phyloP scores from a whole-genome alignment of 2,888 invertebrate species.

The Hyposoter didymator region DNA sequence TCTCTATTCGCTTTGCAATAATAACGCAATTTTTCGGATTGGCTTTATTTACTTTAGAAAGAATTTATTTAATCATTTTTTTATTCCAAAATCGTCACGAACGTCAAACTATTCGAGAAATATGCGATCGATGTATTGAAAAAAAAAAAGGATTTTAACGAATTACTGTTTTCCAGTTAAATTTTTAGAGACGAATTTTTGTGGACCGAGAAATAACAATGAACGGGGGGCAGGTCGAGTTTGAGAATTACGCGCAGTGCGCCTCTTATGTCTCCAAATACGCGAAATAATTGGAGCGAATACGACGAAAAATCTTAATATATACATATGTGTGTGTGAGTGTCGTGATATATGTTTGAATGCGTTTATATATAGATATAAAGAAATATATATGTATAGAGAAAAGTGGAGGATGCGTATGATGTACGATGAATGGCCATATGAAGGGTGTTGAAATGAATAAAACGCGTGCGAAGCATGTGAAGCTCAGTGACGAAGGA shows the following conservation, averaged over 20 bases:
- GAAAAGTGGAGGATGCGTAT: constrained; percentile 28
- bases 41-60: not conserved
- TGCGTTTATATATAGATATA: not conserved
- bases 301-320: constrained; percentile 22
- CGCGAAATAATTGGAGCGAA: constrained; percentile 46
- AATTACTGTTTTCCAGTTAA: not conserved
- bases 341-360: not conserved
- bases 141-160: not conserved
- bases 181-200: not conserved
- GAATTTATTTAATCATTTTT: not conserved
- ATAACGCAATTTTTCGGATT: not conserved
- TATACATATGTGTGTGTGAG: not conserved
- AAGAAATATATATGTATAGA: not conserved
- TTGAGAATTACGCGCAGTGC: constrained; percentile 21
- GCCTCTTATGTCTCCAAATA: constrained; percentile 20
- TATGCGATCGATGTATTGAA: not conserved
- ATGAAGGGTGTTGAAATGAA: constrained; percentile 11
- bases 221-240: constrained; percentile 1
- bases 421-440: constrained; percentile 18
- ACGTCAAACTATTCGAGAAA: not conserved
- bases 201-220: not conserved
- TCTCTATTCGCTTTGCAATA: not conserved
- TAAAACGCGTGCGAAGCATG: constrained; percentile 12
- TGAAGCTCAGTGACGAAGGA: constrained; percentile 25
- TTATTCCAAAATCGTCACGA: not conserved